Evolutionary conservation across 2,113 vertebrate species (phyloP).

Genomic region (Hemiprocne comata): DNA sequence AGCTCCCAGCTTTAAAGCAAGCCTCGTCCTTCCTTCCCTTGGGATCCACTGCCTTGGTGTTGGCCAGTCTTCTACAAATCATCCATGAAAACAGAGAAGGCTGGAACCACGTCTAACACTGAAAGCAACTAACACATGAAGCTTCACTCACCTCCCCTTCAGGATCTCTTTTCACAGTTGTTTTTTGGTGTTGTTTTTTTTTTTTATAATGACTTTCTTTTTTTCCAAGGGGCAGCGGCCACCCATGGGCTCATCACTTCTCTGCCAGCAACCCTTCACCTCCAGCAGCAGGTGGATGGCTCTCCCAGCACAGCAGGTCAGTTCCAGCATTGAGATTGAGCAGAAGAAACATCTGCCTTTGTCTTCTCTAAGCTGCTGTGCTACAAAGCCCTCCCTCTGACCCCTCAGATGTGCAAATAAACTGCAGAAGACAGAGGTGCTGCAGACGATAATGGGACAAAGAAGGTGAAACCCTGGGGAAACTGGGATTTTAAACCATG

Average conservation of each 20-base stretch:
- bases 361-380: not conserved
- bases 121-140: not conserved
- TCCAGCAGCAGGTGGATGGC: not conserved
- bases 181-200: not conserved
- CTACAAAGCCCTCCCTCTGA: not conserved
- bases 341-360: not conserved
- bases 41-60: not conserved
- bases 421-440: rapidly evolving
- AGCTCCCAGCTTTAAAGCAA: not conserved
- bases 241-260: not conserved
- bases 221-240: not conserved
- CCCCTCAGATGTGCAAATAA: not conserved
- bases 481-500: not conserved
- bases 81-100: not conserved
- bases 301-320: not conserved
- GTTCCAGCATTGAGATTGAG: not conserved
- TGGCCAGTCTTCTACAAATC: not conserved
- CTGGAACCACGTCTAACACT: not conserved
- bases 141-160: not conserved
- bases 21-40: not conserved
- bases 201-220: not conserved
- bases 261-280: not conserved
- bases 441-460: not conserved
- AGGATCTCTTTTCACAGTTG: not conserved
- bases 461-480: not conserved